A percentile compares a stretch with the other conserved stretches of the same genome.
Conservation (phyloP, 2,888 invertebrate genomes). For the Oxystoma pomonae region DNA sequence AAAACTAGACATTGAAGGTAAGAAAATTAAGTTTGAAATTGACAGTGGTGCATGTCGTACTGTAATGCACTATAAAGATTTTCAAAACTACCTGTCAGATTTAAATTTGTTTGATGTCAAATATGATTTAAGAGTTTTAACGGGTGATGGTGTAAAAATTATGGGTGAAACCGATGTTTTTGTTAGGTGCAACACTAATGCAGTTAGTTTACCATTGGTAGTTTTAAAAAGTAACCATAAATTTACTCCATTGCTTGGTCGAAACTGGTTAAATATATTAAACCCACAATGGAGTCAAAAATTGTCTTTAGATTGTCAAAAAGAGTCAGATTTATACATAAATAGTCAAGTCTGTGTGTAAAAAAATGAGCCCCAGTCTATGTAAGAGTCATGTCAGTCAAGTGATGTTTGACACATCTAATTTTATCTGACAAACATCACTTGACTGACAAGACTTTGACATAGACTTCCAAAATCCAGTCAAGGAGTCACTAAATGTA, state of each 20-base stretch:
- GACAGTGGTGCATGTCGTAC: too few species aligned
- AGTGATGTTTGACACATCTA: neutral
- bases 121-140: too few species aligned
- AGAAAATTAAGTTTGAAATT: too few species aligned
- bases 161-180: conserved; percentile 1
- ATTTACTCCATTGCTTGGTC: too few species aligned
- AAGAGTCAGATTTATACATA: too few species aligned
- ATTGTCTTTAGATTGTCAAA: neutral
- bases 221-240: conserved; percentile 1
- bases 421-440: neutral
- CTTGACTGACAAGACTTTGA: neutral
- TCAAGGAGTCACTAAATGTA: too few species aligned
- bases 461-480: neutral
- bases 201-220: conserved; percentile 2
- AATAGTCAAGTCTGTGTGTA: too few species aligned
- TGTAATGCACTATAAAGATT: neutral
- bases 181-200: neutral
- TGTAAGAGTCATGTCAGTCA: neutral
- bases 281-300: neutral
- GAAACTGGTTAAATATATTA: neutral
- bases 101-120: neutral
- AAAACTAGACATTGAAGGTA: neutral
- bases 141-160: too few species aligned
- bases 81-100: neutral
- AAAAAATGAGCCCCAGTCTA: neutral